These are phyloP conservation scores for Melinaea menophilus DNA, from an alignment of 2,888 invertebrate genomes.

Conservation along the genomic window DNA sequence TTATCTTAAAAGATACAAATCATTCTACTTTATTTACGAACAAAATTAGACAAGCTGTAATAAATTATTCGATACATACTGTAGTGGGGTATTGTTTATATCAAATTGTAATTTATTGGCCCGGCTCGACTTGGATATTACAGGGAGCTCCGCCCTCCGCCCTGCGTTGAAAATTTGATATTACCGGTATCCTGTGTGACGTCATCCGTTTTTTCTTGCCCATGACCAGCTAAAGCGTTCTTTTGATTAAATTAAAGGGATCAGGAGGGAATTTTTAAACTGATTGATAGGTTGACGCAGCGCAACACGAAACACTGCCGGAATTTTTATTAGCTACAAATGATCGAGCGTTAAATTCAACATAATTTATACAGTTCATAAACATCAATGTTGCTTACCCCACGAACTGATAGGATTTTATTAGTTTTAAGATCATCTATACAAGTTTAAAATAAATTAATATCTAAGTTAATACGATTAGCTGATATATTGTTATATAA, in stretches of 20 bases:
- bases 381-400: constrained; percentile 47
- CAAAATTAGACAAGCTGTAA: constrained; percentile 45
- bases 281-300: constrained; percentile 76
- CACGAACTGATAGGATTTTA: constrained; percentile 14
- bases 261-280: constrained; percentile 74
- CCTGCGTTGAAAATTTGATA: constrained; percentile 72
- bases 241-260: constrained; percentile 78
- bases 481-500: no score
- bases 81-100: constrained; percentile 71
- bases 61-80: constrained; percentile 68
- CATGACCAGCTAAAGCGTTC: constrained; percentile 72
- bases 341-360: constrained; percentile 57
- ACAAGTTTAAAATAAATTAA: not conserved
- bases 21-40: not conserved
- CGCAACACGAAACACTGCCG: constrained; percentile 66
- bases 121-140: constrained; percentile 73
- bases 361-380: constrained; percentile 69
- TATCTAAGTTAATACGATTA: no score
- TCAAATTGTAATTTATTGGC: constrained; percentile 76
- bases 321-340: constrained; percentile 74
- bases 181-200: constrained; percentile 62
- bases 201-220: constrained; percentile 73
- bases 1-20: not conserved
- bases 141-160: constrained; percentile 51
- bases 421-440: constrained; percentile 4